These are phyloP conservation scores for Decapterus maruadsi DNA, from an alignment of 2,797 vertebrate species.

Conservation along the genomic window DNA sequence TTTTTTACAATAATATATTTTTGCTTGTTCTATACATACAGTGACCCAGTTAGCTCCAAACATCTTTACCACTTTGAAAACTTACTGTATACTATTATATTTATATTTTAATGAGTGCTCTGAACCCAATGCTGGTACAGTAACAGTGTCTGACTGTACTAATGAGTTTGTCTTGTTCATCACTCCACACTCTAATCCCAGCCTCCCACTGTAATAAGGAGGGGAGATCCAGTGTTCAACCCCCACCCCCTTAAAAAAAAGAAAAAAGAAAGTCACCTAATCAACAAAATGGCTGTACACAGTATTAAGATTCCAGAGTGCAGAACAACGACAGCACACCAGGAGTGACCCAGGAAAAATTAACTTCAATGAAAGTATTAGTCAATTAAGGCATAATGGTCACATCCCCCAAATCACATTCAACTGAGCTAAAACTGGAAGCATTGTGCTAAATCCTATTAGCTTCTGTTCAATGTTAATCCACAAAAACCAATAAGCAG, in stretches of 20 bases:
- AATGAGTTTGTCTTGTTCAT: slow-evolving; percentile 35
- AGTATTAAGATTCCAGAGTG: slow-evolving; percentile 36
- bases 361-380: slow-evolving; percentile 63
- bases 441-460: slow-evolving; percentile 79
- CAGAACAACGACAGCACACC: slow-evolving; percentile 37
- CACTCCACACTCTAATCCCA: slow-evolving; percentile 23
- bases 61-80: no score
- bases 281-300: slow-evolving; percentile 21
- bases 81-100: no score
- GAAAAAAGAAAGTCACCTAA: neutral
- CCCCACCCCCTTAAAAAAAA: neutral
- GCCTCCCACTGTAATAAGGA: slow-evolving; percentile 16
- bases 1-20: no score
- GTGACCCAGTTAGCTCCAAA: no score
- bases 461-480: slow-evolving; percentile 79
- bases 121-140: slow-evolving; percentile 15
- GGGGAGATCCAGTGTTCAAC: neutral
- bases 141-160: slow-evolving; percentile 2
- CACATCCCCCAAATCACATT: slow-evolving; percentile 69
- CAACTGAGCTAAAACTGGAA: slow-evolving; percentile 71
- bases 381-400: slow-evolving; percentile 75
- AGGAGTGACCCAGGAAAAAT: slow-evolving; percentile 51
- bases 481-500: slow-evolving; percentile 79
- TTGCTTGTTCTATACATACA: no score
- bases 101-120: slow-evolving; percentile 10